Percentiles rank a stretch among this genome's conserved stretches.
phyloP scores from a whole-genome alignment of 2,797 vertebrate genomes.

The Eurystomus glaucurus region DNA sequence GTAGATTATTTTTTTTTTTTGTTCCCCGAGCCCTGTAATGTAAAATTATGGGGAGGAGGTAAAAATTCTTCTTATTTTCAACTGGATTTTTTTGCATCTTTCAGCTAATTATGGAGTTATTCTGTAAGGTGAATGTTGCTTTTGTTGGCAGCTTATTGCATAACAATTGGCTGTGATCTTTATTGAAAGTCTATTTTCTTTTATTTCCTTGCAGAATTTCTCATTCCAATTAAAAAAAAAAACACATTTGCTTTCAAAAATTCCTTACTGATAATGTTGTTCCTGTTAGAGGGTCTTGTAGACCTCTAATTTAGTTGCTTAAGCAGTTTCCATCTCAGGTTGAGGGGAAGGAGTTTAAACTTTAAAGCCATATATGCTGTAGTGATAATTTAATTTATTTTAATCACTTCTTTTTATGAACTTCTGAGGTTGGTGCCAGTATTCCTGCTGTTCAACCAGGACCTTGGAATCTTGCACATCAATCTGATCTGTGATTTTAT shows the following conservation, averaged over 20 bases:
- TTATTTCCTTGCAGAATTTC: background rate
- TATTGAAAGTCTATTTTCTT: background rate
- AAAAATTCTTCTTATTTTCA: background rate
- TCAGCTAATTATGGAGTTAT: background rate
- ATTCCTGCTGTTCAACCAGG: background rate
- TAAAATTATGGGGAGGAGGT: background rate
- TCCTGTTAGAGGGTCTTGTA: background rate
- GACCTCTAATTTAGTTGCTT: background rate
- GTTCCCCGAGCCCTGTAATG: fast-evolving
- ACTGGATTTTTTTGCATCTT: background rate
- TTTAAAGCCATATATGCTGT: background rate
- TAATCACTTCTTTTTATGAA: background rate
- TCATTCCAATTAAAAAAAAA: background rate
- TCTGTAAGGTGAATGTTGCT: background rate
- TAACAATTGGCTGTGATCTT: background rate
- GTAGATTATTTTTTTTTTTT: background rate
- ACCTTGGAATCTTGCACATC: background rate
- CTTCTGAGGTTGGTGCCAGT: background rate
- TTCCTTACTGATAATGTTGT: background rate
- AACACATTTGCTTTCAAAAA: background rate
- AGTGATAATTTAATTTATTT: background rate
- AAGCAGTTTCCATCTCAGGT: background rate
- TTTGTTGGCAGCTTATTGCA: background rate
- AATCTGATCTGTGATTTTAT: background rate
- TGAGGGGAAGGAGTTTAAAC: background rate